A percentile compares a stretch with the other conserved stretches of the same genome.
Conservation (phyloP, 2,888 invertebrate species). For the Chrysolina oricalcia region DNA sequence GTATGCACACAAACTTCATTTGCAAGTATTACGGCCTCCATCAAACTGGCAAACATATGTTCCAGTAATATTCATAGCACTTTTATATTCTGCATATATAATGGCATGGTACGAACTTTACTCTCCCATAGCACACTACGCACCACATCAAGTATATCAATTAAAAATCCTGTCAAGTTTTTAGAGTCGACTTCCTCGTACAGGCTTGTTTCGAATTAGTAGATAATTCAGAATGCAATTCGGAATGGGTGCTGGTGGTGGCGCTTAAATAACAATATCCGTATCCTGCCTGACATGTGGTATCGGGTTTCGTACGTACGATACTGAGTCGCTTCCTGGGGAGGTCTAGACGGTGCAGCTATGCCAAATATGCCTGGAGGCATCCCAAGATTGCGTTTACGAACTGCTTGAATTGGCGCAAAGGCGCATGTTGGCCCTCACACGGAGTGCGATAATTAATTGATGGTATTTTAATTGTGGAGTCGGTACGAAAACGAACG, state of each 20-base stretch:
- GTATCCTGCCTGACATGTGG: conserved; percentile 53
- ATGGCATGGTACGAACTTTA: not conserved
- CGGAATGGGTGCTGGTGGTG: conserved; percentile 47
- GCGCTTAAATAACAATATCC: conserved; percentile 53
- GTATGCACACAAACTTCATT: not conserved
- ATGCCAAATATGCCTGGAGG: conserved; percentile 46
- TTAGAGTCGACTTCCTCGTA: conserved; percentile 46
- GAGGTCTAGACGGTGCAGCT: conserved; percentile 47
- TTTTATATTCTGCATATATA: too few species aligned
- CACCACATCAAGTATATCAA: conserved; percentile 37
- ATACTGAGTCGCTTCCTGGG: conserved; percentile 24
- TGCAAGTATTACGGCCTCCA: too few species aligned
- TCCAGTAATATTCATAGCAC: too few species aligned
- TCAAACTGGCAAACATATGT: too few species aligned
- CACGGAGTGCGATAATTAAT: conserved; percentile 33
- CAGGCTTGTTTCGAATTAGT: conserved; percentile 54
- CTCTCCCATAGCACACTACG: not conserved
- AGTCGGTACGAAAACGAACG: not conserved
- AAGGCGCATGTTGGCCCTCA: conserved; percentile 39
- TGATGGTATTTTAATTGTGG: conserved; percentile 10
- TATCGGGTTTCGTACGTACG: conserved; percentile 28
- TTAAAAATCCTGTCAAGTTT: conserved; percentile 38
- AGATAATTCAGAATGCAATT: conserved; percentile 47
- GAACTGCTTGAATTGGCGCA: conserved; percentile 38
- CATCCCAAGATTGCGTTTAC: conserved; percentile 42